Percentiles rank a stretch among this genome's conserved stretches.
phyloP scores from a whole-genome alignment of 2,797 vertebrate species.

The Xiphophorus birchmanni region DNA sequence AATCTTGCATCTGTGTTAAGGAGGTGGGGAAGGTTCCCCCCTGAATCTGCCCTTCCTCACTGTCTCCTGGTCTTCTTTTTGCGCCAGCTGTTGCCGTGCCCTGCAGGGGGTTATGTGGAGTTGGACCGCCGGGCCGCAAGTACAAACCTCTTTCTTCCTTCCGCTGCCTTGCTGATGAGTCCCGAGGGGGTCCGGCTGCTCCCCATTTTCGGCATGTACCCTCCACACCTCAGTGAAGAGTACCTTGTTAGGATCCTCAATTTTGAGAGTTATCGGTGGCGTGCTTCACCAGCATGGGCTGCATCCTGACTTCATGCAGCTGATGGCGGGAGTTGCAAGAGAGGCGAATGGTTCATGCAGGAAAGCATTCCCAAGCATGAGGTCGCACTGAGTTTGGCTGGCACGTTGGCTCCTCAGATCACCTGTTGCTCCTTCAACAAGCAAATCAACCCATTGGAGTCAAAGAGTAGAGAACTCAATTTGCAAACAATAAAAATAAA shows the following conservation, averaged over 20 bases:
- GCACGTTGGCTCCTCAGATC: slow-evolving; percentile 57
- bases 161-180: slow-evolving; percentile 75
- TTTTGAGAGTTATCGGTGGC: slow-evolving; percentile 39
- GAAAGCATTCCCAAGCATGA: slow-evolving; percentile 68
- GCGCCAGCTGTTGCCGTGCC: slow-evolving; percentile 69
- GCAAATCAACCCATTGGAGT: slow-evolving; percentile 32
- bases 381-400: slow-evolving; percentile 61
- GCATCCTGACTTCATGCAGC: slow-evolving; percentile 54
- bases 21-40: slow-evolving; percentile 13
- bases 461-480: slow-evolving; percentile 16
- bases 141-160: slow-evolving; percentile 79
- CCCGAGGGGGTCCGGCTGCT: slow-evolving; percentile 63
- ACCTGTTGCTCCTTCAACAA: slow-evolving; percentile 31
- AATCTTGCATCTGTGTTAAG: slow-evolving; percentile 22
- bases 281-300: slow-evolving; percentile 63
- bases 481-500: slow-evolving; percentile 15
- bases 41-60: slow-evolving; percentile 52
- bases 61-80: slow-evolving; percentile 75
- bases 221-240: slow-evolving; percentile 62
- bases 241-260: slow-evolving; percentile 48
- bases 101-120: slow-evolving; percentile 79
- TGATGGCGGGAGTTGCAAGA: slow-evolving; percentile 56
- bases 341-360: slow-evolving; percentile 48
- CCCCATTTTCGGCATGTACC: slow-evolving; percentile 73
- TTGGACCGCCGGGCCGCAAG: slow-evolving; percentile 77